Base-by-base conservation (phyloP, 2,797 vertebrate species). In the Sebastolobus altivelis region DNA sequence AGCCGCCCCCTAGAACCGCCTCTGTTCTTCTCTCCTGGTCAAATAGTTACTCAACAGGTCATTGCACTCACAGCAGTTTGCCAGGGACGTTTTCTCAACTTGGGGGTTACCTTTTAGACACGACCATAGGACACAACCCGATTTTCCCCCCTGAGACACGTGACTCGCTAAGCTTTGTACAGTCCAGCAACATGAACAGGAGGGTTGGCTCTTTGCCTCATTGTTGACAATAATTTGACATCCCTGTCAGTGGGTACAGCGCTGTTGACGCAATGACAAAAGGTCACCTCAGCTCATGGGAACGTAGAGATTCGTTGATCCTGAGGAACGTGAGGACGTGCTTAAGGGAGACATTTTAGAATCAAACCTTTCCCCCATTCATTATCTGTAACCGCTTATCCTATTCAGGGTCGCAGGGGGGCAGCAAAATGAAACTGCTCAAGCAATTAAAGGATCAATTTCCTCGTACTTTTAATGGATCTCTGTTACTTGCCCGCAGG, bases 31-130 rank as follows among this genome's bases (percentile, higher is more conserved):
- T 75, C 16, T 49, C 18, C 33, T 70, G 71, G 60, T 73, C n/a
- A 84, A 79, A 86, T 7, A 76, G 31, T 87, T 65, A 62, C 77
- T 75, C 18, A 40, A 11, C 16, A n/a, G 66, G 61, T 81, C 75
- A 75, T 84, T 90, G 87, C 71, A 77, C 81, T 73, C 65, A 8
- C 56, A 60, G 58, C 65, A 82, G 66, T 88, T 90, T 77, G 38
- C 37, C 58, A 61, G 20, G 35, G 33, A 25, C 8, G 33, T 35
- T 35, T 35, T 35, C 7, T 8, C 33, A 35, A 35, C 33, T 35
- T 35, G 33, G 33, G 33, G 7, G 8, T 35, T 35, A 35, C 33
- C 33, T 35, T 35, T 35, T 35, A 35, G 33, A 35, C 33, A 35
- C 8, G 8, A 35, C 33, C 33, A 35, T 1, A 35, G 8, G 7